Conservation (phyloP, 2,888 invertebrate genomes). For the Phorcus lineatus region DNA sequence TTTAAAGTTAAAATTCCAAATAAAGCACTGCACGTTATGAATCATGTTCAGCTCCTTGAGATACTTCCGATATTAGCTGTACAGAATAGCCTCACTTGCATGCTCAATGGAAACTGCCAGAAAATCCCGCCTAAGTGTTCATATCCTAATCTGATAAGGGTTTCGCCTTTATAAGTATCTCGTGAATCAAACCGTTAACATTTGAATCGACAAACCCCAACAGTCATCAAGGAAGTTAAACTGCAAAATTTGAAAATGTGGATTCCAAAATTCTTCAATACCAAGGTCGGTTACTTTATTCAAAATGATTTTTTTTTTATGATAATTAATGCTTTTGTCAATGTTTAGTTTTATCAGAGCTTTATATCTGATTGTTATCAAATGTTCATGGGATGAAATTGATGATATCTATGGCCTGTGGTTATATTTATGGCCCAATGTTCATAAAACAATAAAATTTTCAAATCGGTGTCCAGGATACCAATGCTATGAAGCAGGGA, state of each 20-base stretch:
- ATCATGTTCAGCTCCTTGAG: no score
- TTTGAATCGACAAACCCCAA: not conserved
- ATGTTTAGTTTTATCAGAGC: no score
- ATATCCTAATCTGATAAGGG: slow-evolving; percentile 4
- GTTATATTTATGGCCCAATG: not conserved
- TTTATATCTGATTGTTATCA: no score
- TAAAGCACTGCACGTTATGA: no score
- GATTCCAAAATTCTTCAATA: not conserved
- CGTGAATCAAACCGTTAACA: not conserved
- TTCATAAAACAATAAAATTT: not conserved
- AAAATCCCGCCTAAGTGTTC: not conserved
- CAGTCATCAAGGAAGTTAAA: not conserved
- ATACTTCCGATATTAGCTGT: no score
- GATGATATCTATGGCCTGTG: no score
- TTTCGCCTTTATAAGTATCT: not conserved
- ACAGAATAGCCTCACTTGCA: not conserved
- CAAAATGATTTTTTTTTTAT: no score
- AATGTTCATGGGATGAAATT: no score
- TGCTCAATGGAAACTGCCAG: slow-evolving; percentile 5
- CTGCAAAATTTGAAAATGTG: slow-evolving; percentile 5
- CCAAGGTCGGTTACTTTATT: no score
- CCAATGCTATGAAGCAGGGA: not conserved
- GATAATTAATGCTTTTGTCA: no score
- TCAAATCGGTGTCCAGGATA: not conserved
- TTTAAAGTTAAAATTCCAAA: no score